phyloP scores from a whole-genome alignment of 2,797 vertebrate species.

The Tangara arthus region DNA sequence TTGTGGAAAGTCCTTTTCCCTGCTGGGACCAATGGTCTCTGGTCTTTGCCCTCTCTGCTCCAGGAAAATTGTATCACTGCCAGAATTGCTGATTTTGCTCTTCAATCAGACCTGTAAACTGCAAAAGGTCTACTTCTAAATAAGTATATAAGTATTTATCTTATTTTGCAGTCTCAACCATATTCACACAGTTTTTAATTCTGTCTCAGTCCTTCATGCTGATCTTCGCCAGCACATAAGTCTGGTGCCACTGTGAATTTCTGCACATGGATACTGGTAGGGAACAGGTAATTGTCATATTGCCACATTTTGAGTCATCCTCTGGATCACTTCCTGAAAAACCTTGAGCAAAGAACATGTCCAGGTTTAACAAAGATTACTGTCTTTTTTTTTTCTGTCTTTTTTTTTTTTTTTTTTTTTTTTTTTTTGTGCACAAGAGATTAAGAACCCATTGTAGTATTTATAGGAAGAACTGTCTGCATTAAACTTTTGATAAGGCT shows the following conservation, averaged over 20 bases:
- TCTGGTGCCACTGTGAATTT: neutral
- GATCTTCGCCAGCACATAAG: neutral
- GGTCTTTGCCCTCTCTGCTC: neutral
- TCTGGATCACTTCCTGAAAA: neutral
- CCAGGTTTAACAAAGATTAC: neutral
- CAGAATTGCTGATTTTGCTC: neutral
- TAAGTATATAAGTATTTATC: neutral
- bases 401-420: neutral
- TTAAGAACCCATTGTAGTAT: neutral
- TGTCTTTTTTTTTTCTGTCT: neutral
- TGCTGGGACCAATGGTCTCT: neutral
- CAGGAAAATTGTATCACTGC: neutral
- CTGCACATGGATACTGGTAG: neutral
- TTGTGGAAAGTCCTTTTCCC: neutral
- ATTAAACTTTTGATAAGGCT: neutral
- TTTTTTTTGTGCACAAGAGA: neutral
- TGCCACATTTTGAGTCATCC: fast-evolving
- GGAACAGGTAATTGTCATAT: neutral
- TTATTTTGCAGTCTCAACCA: neutral
- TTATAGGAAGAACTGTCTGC: neutral
- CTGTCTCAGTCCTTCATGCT: neutral
- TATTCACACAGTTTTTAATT: neutral
- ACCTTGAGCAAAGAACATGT: neutral
- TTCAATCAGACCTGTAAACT: neutral
- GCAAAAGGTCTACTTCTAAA: neutral